Conservation (phyloP, 1,140 invertebrate species). For the Nasonia longicornis region DNA sequence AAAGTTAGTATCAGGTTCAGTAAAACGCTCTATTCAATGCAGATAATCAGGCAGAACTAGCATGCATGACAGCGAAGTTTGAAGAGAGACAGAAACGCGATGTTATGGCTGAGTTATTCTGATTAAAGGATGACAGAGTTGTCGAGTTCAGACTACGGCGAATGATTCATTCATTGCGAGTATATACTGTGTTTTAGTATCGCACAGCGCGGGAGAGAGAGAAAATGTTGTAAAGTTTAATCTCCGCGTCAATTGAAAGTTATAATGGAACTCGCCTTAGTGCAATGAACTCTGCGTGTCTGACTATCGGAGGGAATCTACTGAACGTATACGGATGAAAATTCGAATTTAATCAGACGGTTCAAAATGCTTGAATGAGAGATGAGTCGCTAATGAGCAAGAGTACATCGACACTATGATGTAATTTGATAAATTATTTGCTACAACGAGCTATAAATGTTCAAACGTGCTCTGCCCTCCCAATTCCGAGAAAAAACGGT, state of each 20-base stretch:
- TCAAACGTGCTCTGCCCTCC: constrained; percentile 62
- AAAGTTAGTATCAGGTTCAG: neutral
- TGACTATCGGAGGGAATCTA: neutral
- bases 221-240: neutral
- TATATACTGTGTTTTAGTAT: neutral
- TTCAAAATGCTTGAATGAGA: constrained; percentile 20
- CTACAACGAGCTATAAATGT: constrained; percentile 25
- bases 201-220: neutral
- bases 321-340: neutral
- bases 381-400: constrained; percentile 10
- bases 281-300: constrained; percentile 30
- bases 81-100: constrained; percentile 66
- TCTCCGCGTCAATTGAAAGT: neutral
- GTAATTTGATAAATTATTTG: constrained; percentile 6
- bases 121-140: neutral
- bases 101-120: constrained; percentile 43
- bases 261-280: neutral
- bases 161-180: constrained; percentile 22
- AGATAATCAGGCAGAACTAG: neutral
- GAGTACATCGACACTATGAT: neutral
- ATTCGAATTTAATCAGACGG: neutral
- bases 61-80: constrained; percentile 56
- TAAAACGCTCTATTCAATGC: neutral
- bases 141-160: constrained; percentile 31
- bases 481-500: constrained; percentile 52